Evolutionary conservation across 2,113 vertebrate species (phyloP), one percentile per base, ranked within the genome.

Genomic region (Labeo catla): DNA sequence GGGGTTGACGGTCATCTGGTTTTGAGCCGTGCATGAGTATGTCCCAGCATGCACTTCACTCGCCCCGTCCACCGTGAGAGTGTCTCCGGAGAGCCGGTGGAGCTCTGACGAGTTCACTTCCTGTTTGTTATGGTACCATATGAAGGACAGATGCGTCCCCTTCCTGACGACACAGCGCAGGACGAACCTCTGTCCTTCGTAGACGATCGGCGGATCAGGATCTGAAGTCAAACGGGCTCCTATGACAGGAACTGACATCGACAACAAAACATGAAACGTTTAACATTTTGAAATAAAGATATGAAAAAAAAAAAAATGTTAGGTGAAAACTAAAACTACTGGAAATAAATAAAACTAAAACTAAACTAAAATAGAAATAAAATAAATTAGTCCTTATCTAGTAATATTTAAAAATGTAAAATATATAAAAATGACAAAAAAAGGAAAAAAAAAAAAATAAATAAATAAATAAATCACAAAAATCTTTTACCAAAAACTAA

Each of bases 71-170:
- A 95, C 86, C 36, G 89, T 85, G 7, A 96, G 86, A 70, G 81
- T 61, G 86, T 93, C 93, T 13, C 83, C 93, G 8, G 50, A 59
- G 13, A 86, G 23, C 11, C 54, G 77, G 16, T 92, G 16, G 45
- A 47, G n/a, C 1, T 63, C 16, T 2, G 87, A 86, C 1, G 50
- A 59, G 1, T 36, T 78, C 45, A 95, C 34, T 65, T 89, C 45
- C 66, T 57, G 91, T 50, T 57, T 85, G 87, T 95, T 91, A 86
- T 92, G 92, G 86, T 92, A 92, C 95, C 95, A 96, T 4, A 45
- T 89, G 88, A 92, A 96, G 88, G 83, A 90, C 15, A 95, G 93
- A 85, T 94, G 90, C 57, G 94, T 92, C 2, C 94, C 95, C 23
- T 2, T 86, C 57, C 45, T 54, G 34, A 81, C 92, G 0, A 84